Evolutionary conservation across 37 sponge, comb jelly and placozoan species (phyloP).

Genomic region (Oopsacas minuta): DNA sequence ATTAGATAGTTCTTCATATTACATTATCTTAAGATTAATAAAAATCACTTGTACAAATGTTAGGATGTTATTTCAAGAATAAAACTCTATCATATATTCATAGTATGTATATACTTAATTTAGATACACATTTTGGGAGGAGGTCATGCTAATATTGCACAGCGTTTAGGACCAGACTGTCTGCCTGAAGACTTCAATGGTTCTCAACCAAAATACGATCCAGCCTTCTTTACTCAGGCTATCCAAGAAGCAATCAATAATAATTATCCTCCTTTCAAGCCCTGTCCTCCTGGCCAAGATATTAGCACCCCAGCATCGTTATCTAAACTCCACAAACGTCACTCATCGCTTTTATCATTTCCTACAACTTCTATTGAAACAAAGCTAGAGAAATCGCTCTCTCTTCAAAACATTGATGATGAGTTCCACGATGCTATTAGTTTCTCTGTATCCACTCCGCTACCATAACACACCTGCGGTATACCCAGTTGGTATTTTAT

Average conservation of each 20-base stretch:
- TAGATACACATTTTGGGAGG: background rate
- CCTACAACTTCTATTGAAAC: background rate
- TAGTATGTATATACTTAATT: no score
- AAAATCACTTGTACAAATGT: no score
- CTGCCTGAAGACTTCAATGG: constrained; percentile 4
- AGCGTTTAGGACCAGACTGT: background rate
- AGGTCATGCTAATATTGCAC: background rate
- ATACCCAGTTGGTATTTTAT: background rate
- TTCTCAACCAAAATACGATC: background rate
- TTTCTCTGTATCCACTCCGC: background rate
- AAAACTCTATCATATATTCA: no score
- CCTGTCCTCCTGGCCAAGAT: background rate
- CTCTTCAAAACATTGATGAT: background rate
- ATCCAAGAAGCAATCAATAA: background rate
- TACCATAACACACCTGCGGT: background rate
- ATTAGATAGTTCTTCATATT: no score
- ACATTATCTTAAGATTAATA: no score
- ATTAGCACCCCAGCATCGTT: background rate
- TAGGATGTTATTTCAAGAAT: no score
- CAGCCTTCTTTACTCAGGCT: background rate
- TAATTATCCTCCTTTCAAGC: background rate
- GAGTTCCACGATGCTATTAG: background rate
- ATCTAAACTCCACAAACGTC: background rate
- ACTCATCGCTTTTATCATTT: background rate
- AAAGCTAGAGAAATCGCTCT: background rate